Evolutionary conservation across 2,113 vertebrate species (phyloP).

Genomic region (Ailurus styani): DNA sequence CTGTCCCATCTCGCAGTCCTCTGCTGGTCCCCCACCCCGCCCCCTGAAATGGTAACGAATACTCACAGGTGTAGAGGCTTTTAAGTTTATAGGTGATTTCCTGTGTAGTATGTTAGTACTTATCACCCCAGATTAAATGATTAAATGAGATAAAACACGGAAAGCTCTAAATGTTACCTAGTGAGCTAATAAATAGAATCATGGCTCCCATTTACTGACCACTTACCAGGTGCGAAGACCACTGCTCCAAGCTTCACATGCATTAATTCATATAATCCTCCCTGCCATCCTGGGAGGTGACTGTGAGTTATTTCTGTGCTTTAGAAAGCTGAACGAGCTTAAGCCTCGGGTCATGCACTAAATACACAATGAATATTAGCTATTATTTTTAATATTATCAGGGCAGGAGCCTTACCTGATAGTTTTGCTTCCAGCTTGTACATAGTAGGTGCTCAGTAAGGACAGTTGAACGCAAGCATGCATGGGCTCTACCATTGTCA

Average conservation of each 20-base stretch:
- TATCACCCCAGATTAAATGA: conserved; percentile 56
- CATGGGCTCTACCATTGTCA: fast-evolving
- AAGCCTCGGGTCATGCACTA: not conserved
- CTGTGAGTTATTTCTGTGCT: not conserved
- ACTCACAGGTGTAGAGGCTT: not conserved
- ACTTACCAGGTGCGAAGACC: not conserved
- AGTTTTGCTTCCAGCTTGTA: not conserved
- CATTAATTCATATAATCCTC: conserved; percentile 21
- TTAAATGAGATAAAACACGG: conserved; percentile 58
- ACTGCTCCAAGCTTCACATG: not conserved
- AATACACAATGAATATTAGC: not conserved
- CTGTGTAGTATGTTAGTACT: conserved; percentile 4
- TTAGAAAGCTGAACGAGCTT: not conserved
- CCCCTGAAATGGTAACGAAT: not conserved
- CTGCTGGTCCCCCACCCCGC: too few relatives aligned
- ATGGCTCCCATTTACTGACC: conserved; percentile 41
- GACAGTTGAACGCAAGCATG: too few relatives aligned
- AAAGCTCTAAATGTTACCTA: conserved; percentile 50
- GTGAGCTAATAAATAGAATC: conserved; percentile 60
- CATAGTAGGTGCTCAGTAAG: not conserved
- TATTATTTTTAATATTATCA: not conserved
- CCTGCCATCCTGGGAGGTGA: not conserved
- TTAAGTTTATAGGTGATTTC: conserved; percentile 55
- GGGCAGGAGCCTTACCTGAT: not conserved
- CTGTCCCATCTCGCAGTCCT: not conserved